A percentile compares a stretch with the other conserved stretches of the same genome.
phyloP scores from a whole-genome alignment of 2,888 invertebrate species.

The Ectemnius lituratus region DNA sequence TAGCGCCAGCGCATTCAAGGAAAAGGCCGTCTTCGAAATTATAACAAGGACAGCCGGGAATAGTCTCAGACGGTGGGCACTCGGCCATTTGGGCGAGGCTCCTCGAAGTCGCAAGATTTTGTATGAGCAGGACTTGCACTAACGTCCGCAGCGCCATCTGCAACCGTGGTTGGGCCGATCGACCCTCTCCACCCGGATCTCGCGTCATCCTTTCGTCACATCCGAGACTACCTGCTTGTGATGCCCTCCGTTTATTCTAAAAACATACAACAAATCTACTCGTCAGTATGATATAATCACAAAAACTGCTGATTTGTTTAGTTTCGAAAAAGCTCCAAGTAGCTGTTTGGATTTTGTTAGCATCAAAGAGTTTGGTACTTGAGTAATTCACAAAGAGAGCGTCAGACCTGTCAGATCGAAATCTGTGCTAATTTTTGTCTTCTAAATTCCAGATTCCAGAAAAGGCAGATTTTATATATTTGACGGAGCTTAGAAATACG shows the following conservation, averaged over 20 bases:
- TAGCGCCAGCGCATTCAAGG: constrained; percentile 92
- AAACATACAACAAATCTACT: not conserved
- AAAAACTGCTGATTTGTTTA: too few species aligned
- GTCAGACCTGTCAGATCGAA: too few species aligned
- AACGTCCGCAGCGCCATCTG: constrained; percentile 55
- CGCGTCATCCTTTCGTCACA: constrained; percentile 70
- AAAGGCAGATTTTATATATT: too few species aligned
- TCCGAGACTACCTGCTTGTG: constrained; percentile 38
- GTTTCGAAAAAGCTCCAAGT: too few species aligned
- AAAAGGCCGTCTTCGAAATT: constrained; percentile 94
- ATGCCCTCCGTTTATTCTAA: not conserved
- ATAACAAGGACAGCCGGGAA: constrained; percentile 92
- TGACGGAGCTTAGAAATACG: too few species aligned
- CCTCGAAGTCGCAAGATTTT: constrained; percentile 49
- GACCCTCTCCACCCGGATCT: constrained; percentile 56
- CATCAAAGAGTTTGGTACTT: constrained; percentile 35
- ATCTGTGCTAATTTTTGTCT: too few species aligned
- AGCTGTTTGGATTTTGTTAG: not conserved
- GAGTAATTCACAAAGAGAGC: constrained; percentile 47
- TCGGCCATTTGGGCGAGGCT: constrained; percentile 67
- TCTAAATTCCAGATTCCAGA: too few species aligned
- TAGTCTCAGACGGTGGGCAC: constrained; percentile 72
- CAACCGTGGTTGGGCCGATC: constrained; percentile 44
- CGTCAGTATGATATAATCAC: not conserved
- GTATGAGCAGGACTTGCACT: constrained; percentile 56